Conservation (phyloP, 2,113 vertebrate species). For the Uropsilus gracilis region DNA sequence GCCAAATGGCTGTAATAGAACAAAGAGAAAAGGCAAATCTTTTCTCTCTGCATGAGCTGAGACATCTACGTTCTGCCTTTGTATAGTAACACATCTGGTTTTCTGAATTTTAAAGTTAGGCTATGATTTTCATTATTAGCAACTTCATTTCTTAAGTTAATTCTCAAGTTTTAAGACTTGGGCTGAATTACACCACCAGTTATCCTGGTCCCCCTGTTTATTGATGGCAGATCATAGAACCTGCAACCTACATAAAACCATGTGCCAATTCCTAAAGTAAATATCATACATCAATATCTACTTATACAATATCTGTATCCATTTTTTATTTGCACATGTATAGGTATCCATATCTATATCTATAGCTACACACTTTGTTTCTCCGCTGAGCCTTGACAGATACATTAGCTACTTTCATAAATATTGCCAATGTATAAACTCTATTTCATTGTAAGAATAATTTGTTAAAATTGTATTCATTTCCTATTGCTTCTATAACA, state of each 20-base stretch:
- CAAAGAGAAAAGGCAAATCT: neutral
- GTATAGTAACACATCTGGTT: neutral
- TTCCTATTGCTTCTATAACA: neutral
- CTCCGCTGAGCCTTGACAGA: neutral
- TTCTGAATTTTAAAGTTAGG: neutral
- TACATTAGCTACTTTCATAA: neutral
- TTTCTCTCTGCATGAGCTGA: neutral
- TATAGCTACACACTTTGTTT: neutral
- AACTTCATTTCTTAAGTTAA: neutral
- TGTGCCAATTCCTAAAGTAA: neutral
- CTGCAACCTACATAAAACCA: neutral
- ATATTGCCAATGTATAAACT: neutral
- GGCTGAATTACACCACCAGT: neutral
- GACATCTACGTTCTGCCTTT: neutral
- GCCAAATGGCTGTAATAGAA: neutral
- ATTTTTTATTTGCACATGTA: neutral
- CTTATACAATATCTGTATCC: neutral
- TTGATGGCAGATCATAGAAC: neutral
- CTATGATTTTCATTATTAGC: neutral
- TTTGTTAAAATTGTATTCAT: neutral
- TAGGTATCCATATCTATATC: neutral
- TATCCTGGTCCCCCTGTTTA: neutral
- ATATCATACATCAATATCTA: neutral
- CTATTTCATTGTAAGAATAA: neutral
- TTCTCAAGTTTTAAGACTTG: neutral